phyloP scores from a whole-genome alignment of 2,888 invertebrate species.

The Atrina japonica region DNA sequence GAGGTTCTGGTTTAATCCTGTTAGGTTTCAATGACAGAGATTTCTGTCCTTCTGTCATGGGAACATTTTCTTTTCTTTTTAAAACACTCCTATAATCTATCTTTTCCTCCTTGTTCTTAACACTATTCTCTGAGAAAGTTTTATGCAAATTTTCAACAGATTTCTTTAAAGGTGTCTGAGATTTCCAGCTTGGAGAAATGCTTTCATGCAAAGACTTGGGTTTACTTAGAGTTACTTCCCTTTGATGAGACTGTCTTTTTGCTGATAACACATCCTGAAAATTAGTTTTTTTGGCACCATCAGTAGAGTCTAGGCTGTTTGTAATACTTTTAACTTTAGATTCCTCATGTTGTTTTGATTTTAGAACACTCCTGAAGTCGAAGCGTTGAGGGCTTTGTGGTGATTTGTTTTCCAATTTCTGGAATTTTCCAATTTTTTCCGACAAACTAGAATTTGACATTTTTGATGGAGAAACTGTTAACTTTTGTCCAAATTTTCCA shows the following conservation, averaged over 20 bases:
- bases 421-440: constrained; percentile 9
- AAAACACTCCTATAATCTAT: constrained; percentile 12
- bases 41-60: no score
- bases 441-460: not conserved
- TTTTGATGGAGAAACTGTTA: no score
- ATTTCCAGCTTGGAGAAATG: no score
- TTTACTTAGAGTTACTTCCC: no score
- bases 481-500: no score
- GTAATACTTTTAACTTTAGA: no score
- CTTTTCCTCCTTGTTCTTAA: not conserved
- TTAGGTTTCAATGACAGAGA: no score
- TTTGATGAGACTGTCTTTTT: no score
- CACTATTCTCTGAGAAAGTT: no score
- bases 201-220: not conserved
- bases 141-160: no score
- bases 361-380: constrained; percentile 28
- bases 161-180: no score
- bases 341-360: not conserved
- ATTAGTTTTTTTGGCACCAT: constrained; percentile 1
- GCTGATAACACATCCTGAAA: not conserved
- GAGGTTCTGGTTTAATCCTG: no score
- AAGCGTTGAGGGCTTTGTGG: constrained; percentile 9
- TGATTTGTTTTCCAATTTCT: constrained; percentile 21
- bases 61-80: constrained; percentile 21
- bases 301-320: not conserved